Evolutionary conservation across 37 sponge, comb jelly and placozoan genomes (phyloP).

Genomic region (Aplysina aerophoba): DNA sequence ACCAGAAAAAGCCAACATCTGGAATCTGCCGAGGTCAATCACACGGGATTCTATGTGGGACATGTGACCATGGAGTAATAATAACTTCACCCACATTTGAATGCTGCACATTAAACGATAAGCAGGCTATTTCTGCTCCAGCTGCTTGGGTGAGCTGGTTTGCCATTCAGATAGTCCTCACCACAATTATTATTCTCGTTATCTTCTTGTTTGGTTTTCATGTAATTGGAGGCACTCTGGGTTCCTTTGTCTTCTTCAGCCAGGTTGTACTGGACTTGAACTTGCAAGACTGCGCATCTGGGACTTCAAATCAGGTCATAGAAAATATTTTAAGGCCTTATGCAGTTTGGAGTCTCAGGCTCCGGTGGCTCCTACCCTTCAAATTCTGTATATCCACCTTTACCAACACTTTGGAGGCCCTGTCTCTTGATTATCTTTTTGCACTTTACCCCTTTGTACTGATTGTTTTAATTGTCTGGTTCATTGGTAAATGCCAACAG

Average conservation of each 20-base stretch:
- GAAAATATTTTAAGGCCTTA: not conserved
- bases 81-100: not conserved
- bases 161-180: not conserved
- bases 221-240: not conserved
- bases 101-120: not conserved
- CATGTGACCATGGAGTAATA: not conserved
- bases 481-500: not conserved
- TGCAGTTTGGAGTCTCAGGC: not conserved
- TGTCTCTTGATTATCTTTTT: conserved; percentile 36
- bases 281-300: not conserved
- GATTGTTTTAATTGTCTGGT: not conserved
- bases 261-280: not conserved
- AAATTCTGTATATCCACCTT: conserved; percentile 37
- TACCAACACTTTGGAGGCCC: conserved; percentile 18
- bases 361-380: not conserved
- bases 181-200: not conserved
- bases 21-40: too few species aligned
- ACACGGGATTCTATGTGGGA: conserved; percentile 12
- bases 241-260: conserved; percentile 26
- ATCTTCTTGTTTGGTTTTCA: not conserved
- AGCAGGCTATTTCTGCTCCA: not conserved
- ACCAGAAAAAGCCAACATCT: too few species aligned
- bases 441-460: conserved; percentile 52
- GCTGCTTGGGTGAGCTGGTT: not conserved
- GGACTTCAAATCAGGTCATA: not conserved